Percentiles rank a stretch among this genome's conserved stretches.
These are phyloP conservation scores for Drosophila carrolli DNA, from an alignment of 1,140 invertebrate species.

Conservation along the genomic window DNA sequence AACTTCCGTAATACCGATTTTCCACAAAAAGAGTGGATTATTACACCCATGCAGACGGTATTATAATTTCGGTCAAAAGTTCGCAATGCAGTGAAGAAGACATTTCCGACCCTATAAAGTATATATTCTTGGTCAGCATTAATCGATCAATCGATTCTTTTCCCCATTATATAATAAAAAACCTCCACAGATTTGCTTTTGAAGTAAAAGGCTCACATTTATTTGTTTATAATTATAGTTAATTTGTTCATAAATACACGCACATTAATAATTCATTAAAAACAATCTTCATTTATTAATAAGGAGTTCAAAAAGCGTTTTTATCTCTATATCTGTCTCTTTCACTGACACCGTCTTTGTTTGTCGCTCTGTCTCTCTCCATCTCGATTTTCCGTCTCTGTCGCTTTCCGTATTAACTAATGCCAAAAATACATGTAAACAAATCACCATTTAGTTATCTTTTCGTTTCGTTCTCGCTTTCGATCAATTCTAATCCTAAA, in stretches of 20 bases:
- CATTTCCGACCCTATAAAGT: too few relatives aligned
- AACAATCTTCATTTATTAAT: slow-evolving; percentile 67
- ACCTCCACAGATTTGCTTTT: slow-evolving; percentile 39
- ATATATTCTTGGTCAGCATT: too few relatives aligned
- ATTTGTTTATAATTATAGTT: slow-evolving; percentile 70
- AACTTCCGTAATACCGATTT: too few relatives aligned
- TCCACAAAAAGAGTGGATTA: too few relatives aligned
- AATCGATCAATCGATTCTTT: too few relatives aligned
- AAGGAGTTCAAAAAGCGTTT: slow-evolving; percentile 74
- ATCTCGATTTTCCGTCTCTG: slow-evolving; percentile 9
- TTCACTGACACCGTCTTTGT: slow-evolving; percentile 13
- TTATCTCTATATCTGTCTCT: slow-evolving; percentile 12
- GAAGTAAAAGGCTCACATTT: slow-evolving; percentile 81
- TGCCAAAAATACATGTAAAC: slow-evolving; percentile 62
- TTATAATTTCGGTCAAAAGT: too few relatives aligned
- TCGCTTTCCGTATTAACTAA: slow-evolving; percentile 29
- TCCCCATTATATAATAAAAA: too few relatives aligned
- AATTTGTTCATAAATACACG: slow-evolving; percentile 78
- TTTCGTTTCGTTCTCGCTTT: slow-evolving; percentile 14
- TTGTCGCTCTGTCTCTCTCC: slow-evolving; percentile 26
- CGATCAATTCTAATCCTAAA: slow-evolving; percentile 39
- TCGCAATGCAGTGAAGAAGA: too few relatives aligned
- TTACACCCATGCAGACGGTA: too few relatives aligned
- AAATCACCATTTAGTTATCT: slow-evolving; percentile 65
- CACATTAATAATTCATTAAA: slow-evolving; percentile 75